A percentile compares a stretch with the other conserved stretches of the same genome.
Conservation (phyloP, 2,888 invertebrate genomes). For the Stenurella melanura region DNA sequence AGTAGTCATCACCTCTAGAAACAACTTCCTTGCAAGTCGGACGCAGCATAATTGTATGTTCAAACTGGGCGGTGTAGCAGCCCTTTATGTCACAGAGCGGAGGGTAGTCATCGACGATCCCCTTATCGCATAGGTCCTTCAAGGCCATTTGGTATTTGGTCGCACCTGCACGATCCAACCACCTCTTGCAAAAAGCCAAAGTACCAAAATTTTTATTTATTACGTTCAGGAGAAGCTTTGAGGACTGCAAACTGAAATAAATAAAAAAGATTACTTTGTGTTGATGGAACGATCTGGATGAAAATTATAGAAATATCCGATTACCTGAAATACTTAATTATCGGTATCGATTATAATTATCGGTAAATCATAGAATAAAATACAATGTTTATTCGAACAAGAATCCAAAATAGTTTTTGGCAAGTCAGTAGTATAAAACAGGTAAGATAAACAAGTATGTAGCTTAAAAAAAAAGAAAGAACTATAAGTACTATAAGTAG, state of each 20-base stretch:
- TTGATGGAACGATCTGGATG: no score
- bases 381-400: no score
- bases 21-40: constrained; percentile 99
- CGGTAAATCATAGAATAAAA: no score
- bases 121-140: constrained; percentile 98
- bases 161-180: constrained; percentile 98
- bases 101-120: constrained; percentile 98
- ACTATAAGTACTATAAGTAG: no score
- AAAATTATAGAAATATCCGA: no score
- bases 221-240: constrained; percentile 91
- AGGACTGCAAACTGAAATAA: constrained; percentile 86
- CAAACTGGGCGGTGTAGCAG: constrained; percentile 99
- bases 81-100: constrained; percentile 98
- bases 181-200: constrained; percentile 98
- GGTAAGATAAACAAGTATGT: no score
- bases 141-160: constrained; percentile 98
- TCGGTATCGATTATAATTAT: no score
- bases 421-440: no score
- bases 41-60: constrained; percentile 97
- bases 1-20: constrained; percentile 97
- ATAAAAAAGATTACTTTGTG: constrained; percentile 19
- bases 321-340: no score
- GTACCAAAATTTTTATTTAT: constrained; percentile 99
- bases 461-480: no score
- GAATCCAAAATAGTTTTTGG: no score